Conservation (phyloP, 2,888 invertebrate genomes). For the Drosophila hawaiiensis region DNA sequence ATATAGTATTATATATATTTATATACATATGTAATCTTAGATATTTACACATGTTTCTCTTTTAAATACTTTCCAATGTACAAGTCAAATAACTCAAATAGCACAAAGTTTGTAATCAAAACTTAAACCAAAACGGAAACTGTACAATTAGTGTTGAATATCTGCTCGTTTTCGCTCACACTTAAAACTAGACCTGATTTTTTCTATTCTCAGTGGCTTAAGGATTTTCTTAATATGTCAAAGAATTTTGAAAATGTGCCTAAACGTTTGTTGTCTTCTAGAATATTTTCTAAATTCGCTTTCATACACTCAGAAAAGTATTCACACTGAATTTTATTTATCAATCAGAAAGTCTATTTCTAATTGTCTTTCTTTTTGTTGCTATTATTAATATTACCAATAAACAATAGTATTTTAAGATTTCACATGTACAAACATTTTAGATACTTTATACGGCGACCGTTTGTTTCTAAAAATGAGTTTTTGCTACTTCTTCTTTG, state of each 20-base stretch:
- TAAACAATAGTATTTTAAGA: too few species aligned
- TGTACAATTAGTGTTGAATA: conserved; percentile 47
- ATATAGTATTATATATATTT: conserved; percentile 23
- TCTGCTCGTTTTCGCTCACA: conserved; percentile 14
- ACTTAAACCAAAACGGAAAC: conserved; percentile 30
- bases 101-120: conserved; percentile 27
- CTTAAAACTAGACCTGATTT: not conserved
- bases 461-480: too few species aligned
- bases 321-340: not conserved
- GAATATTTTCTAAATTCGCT: not conserved
- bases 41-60: conserved; percentile 34
- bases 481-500: not conserved
- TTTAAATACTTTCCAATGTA: conserved; percentile 33
- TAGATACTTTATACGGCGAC: too few species aligned
- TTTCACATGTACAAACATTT: too few species aligned
- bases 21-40: conserved; percentile 33
- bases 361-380: not conserved
- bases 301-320: not conserved
- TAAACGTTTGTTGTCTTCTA: not conserved
- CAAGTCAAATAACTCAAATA: conserved; percentile 25
- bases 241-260: not conserved
- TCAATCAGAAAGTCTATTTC: too few species aligned
- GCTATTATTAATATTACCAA: too few species aligned
- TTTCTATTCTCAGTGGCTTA: not conserved
- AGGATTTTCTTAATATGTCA: not conserved